Evolutionary conservation across 23 tunicate genomes (phyloP).

Genomic region (Corella eumyota): DNA sequence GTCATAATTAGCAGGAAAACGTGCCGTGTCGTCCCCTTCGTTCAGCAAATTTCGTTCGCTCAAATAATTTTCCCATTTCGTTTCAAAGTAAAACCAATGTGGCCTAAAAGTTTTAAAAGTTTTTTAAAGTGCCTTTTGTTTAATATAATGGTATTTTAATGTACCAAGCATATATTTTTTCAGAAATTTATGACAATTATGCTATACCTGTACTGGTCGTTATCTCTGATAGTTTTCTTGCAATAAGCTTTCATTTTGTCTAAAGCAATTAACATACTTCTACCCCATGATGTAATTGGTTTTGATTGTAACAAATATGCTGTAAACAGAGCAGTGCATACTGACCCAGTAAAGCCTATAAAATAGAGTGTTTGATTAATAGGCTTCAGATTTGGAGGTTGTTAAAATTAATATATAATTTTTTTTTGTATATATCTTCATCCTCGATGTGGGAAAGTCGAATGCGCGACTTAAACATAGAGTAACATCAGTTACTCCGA

Average conservation of each 20-base stretch:
- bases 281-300: slow-evolving; percentile 16
- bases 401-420: too few species aligned
- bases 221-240: slow-evolving; percentile 25
- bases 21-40: slow-evolving; percentile 14
- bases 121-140: not conserved
- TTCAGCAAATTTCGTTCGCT: slow-evolving; percentile 8
- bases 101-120: slow-evolving; percentile 3
- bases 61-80: slow-evolving; percentile 20
- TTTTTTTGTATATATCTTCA: too few species aligned
- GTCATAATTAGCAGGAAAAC: slow-evolving; percentile 21
- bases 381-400: too few species aligned
- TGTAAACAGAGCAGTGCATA: slow-evolving; percentile 29
- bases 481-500: too few species aligned
- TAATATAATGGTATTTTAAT: too few species aligned
- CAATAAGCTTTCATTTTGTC: slow-evolving; percentile 18
- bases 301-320: slow-evolving; percentile 18
- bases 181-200: too few species aligned
- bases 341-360: slow-evolving; percentile 26
- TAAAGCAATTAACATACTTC: slow-evolving; percentile 4
- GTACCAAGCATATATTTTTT: too few species aligned
- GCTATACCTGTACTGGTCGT: slow-evolving; percentile 26
- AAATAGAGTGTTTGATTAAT: too few species aligned
- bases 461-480: too few species aligned
- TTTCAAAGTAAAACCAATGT: slow-evolving; percentile 32
- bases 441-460: too few species aligned